Evolutionary conservation across 1,140 invertebrate genomes (phyloP).

Genomic region (Pantala flavescens): DNA sequence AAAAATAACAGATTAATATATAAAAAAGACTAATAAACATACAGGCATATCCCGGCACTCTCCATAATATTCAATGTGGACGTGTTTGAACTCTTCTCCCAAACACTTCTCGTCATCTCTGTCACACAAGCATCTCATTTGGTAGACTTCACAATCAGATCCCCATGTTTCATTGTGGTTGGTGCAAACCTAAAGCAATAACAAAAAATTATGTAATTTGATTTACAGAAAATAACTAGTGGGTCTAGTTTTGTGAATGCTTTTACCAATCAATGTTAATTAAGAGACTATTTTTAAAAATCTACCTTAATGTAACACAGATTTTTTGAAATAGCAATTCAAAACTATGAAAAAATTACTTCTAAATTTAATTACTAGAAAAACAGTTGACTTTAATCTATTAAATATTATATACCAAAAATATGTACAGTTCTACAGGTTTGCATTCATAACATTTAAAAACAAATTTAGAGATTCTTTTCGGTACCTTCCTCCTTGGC

Average conservation of each 20-base stretch:
- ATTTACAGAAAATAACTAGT: background rate
- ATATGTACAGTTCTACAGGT: no score
- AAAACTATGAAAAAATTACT: no score
- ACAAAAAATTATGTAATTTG: background rate
- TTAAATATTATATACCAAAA: no score
- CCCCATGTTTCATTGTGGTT: slow-evolving; percentile 89
- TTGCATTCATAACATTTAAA: no score
- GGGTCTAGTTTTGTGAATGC: background rate
- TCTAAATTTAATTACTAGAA: no score
- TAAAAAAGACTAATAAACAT: slow-evolving; percentile 25
- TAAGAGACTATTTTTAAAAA: no score
- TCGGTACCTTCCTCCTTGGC: slow-evolving; percentile 54
- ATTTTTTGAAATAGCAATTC: slow-evolving; percentile 13
- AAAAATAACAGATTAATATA: no score
- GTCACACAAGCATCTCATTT: slow-evolving; percentile 79
- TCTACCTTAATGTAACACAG: no score
- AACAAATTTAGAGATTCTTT: no score
- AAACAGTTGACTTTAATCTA: no score
- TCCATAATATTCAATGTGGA: slow-evolving; percentile 90
- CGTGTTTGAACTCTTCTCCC: slow-evolving; percentile 63
- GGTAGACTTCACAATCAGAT: slow-evolving; percentile 86
- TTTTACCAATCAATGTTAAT: no score
- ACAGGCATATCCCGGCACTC: slow-evolving; percentile 67
- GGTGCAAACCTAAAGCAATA: slow-evolving; percentile 61
- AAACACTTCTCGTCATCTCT: slow-evolving; percentile 60